A percentile compares a stretch with the other conserved stretches of the same genome.
Evolutionary conservation across 1,140 invertebrate genomes (phyloP).

Genomic region (Tribolium madens): DNA sequence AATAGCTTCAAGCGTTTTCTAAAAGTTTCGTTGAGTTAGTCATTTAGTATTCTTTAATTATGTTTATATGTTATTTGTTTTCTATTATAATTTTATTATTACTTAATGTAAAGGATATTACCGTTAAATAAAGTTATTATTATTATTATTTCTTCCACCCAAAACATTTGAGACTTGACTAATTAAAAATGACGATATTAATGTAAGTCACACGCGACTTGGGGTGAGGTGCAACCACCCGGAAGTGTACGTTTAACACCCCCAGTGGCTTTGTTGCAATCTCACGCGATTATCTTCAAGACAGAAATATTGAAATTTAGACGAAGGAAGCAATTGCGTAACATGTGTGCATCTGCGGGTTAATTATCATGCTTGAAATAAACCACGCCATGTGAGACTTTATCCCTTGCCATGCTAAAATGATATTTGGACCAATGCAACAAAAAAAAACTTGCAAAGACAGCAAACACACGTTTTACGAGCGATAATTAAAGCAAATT

Average conservation of each 20-base stretch:
- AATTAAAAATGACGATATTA: slow-evolving; percentile 19
- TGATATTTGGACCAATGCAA: neutral
- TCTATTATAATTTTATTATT: no score
- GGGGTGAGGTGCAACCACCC: slow-evolving; percentile 23
- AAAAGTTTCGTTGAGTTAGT: no score
- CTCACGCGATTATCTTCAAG: slow-evolving; percentile 37
- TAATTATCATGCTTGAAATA: slow-evolving; percentile 35
- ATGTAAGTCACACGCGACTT: slow-evolving; percentile 2
- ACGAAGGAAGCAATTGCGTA: slow-evolving; percentile 22
- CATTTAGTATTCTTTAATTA: no score
- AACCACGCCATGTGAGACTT: slow-evolving; percentile 17
- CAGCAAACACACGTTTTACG: neutral
- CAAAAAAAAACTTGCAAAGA: neutral
- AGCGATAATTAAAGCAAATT: neutral
- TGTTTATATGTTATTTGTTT: no score
- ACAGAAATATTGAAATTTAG: neutral
- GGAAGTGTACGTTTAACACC: slow-evolving; percentile 44
- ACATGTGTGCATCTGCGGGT: slow-evolving; percentile 36
- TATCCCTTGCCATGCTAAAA: slow-evolving; percentile 11
- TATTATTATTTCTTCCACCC: no score
- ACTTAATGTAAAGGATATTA: no score
- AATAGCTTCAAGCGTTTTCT: no score
- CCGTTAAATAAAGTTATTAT: no score
- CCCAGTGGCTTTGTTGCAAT: slow-evolving; percentile 30
- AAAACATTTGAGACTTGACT: no score